These are phyloP conservation scores for Guaruba guarouba DNA, from an alignment of 2,113 vertebrate species.

Conservation along the genomic window DNA sequence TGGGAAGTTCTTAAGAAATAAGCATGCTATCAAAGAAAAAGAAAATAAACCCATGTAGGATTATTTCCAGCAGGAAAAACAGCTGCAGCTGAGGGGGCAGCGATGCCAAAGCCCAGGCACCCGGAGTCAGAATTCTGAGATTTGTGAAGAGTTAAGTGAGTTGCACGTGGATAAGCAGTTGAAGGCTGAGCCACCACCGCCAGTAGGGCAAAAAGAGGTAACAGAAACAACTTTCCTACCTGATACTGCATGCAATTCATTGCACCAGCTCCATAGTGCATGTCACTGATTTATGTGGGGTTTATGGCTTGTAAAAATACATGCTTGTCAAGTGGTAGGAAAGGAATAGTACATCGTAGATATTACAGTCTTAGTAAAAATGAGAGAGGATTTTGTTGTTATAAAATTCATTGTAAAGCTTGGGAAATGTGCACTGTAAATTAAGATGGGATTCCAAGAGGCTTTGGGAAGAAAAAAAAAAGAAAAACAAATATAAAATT, in stretches of 20 bases:
- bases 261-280: conserved; percentile 27
- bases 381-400: not conserved
- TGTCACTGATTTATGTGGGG: conserved; percentile 1
- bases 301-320: not conserved
- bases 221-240: conserved; percentile 47
- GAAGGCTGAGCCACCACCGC: conserved; percentile 56
- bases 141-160: conserved; percentile 73
- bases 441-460: not conserved
- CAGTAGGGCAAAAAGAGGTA: conserved; percentile 71
- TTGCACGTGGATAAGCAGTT: conserved; percentile 65
- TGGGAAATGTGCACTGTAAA: not conserved
- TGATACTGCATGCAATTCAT: conserved; percentile 57
- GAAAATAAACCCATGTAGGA: conserved; percentile 63
- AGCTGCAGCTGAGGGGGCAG: conserved; percentile 62
- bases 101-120: conserved; percentile 61
- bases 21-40: conserved; percentile 33
- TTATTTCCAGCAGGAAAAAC: conserved; percentile 72
- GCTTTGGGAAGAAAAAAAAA: not conserved
- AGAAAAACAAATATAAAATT: not conserved
- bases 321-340: not conserved
- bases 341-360: not conserved
- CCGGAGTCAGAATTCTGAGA: conserved; percentile 68
- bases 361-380: not conserved
- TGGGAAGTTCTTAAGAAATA: conserved; percentile 23
- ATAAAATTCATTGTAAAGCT: not conserved